Base-by-base conservation (phyloP, 1,140 invertebrate species). In the Camponotus floridanus region DNA sequence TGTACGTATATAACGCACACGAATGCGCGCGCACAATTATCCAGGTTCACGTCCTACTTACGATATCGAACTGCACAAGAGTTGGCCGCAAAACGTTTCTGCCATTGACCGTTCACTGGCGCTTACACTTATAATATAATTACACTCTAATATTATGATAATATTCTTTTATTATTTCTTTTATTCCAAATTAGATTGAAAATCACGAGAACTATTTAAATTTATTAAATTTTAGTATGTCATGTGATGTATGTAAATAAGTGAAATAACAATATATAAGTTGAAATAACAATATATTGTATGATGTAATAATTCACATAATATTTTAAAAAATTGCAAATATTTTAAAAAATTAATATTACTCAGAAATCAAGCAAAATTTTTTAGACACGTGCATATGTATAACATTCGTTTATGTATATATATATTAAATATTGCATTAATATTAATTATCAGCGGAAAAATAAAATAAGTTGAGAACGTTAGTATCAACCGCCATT, bases 1-100 rank as follows among this genome's bases (percentile, higher is more conserved):
- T 62, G 33, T 39, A 39, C 59, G 51, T 45, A 64, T 64, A 62
- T 51, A 42, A 26, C 76, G 36, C 39, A 76, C 68, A 73, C 59
- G 48, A 71, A 31, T 73, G 85, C 74, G 86, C 85, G 86, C 76
- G 85, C 57, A 74, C 39, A 68, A 70, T 80, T 70, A 81, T 83
- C 88, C 91, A 88, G 91, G 91, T 93, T 93, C 93, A 92, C 90
- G 93, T 92, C 93, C 94, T 91, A 94, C 90, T 94, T 94, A 92
- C 92, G 85, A 91, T 93, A 94, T 93, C 92, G 93, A 94, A 92
- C 92, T 93, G 88, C 84, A 61, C 36, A 61, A 87, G 85, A 84
- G 81, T 76, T 85, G 88, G 90, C 78, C 84, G 76, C 86, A 68
- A 79, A 91, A 85, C 73, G 61, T 89, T 85, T 68, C 87, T 83